Evolutionary conservation across 2,888 invertebrate genomes (phyloP), one percentile per base, ranked within the genome.

Genomic region (Julus scanicus): DNA sequence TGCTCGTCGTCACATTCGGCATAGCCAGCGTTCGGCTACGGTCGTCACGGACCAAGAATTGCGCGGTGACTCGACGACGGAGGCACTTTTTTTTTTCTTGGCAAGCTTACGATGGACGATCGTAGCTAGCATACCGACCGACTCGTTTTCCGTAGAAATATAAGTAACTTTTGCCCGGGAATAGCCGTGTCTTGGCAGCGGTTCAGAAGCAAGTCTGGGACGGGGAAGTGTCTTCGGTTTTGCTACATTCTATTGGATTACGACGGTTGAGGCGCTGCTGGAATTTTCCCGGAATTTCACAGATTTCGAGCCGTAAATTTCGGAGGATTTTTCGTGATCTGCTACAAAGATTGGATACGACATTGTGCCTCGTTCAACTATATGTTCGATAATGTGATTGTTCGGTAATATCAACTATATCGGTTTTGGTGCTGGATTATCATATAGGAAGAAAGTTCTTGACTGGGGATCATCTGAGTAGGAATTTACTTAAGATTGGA

Each of bases 111-210:
- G 63, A 63, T 63, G 63, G 63, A 17, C 63, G n/a, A 53, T 53
- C 53, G 53, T 53, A 13, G 53, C 17, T 15, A 6, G n/a, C n/a
- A 63, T 3, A 17, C 63, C 63, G 57, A 57, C 57, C 0, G 48
- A 48, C 48, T 6, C 48, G 48, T 48, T 17, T 17, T n/a, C 63
- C 63, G 4, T n/a, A 53, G 1, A n/a, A 63, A 29, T 29, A 0
- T 29, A n/a, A 17, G 6, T 63, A 63, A 63, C 2, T n/a, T n/a
- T n/a, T 15, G 63, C 63, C 63, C n/a, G 53, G 53, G 53, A 53
- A 53, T 53, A 63, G 63, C 63, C 17, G 63, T 63, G 63, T n/a
- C 63, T 63, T 63, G 63, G 63, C 63, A 63, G 63, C 17, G 17
- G 17, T 63, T 63, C 63, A 63, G 63, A 63, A 63, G 63, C 53